Conservation (phyloP, 2,113 vertebrate genomes). For the Corvus moneduloides region DNA sequence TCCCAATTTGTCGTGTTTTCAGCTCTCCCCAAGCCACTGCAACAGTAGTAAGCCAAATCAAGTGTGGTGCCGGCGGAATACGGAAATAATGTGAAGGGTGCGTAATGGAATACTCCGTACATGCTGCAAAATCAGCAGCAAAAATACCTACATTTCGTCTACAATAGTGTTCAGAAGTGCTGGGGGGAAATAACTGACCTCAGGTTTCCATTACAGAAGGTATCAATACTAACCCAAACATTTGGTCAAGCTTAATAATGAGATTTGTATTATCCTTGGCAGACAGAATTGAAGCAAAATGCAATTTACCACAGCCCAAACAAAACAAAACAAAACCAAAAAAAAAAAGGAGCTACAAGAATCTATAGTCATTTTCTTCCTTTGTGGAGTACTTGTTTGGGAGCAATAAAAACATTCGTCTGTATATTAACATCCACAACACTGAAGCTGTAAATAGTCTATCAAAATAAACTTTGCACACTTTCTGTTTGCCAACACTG, state of each 20-base stretch:
- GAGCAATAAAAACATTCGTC: neutral
- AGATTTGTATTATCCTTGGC: neutral
- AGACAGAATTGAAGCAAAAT: neutral
- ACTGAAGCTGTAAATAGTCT: neutral
- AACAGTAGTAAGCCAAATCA: neutral
- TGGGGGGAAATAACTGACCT: neutral
- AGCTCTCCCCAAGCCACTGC: neutral
- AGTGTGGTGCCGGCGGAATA: fast-evolving
- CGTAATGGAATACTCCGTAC: neutral
- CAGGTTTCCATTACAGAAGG: neutral
- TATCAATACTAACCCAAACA: neutral
- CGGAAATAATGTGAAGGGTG: neutral
- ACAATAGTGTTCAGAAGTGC: neutral
- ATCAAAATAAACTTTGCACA: neutral
- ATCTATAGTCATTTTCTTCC: neutral
- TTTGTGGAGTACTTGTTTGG: neutral
- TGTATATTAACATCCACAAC: neutral
- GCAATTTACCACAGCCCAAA: neutral
- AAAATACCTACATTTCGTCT: neutral
- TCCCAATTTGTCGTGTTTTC: fast-evolving
- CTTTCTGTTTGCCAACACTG: neutral
- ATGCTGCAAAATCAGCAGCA: neutral
- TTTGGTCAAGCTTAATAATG: neutral
- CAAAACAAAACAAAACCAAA: neutral
- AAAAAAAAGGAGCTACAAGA: neutral